These are phyloP conservation scores for Halcyon smyrnensis DNA, from an alignment of 2,797 vertebrate genomes.

Conservation along the genomic window DNA sequence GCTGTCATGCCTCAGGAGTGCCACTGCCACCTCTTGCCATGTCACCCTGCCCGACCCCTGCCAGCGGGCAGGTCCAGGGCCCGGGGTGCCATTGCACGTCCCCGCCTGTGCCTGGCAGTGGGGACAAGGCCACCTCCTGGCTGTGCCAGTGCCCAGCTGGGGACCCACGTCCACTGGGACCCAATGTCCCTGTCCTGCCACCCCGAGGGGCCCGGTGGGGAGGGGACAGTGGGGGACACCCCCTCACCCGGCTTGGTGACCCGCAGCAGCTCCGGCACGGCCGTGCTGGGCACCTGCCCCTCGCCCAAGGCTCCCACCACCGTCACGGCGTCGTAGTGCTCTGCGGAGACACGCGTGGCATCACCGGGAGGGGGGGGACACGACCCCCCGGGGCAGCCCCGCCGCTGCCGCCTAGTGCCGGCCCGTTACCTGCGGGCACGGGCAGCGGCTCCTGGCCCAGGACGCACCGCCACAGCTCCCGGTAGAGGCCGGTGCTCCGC, in stretches of 20 bases:
- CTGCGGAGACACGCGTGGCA: slow-evolving; percentile 41
- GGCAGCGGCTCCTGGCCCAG: slow-evolving; percentile 85
- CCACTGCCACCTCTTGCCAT: neutral
- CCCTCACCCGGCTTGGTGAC: slow-evolving; percentile 18
- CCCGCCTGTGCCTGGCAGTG: neutral
- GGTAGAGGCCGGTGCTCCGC: slow-evolving; percentile 80
- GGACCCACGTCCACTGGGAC: neutral
- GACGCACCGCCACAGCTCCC: slow-evolving; percentile 78
- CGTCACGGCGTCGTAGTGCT: slow-evolving; percentile 84
- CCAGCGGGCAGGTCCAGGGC: neutral
- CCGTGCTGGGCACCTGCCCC: slow-evolving; percentile 81
- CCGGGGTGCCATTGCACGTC: rapidly evolving
- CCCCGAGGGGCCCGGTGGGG: rapidly evolving
- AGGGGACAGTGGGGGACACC: neutral
- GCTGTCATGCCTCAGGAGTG: neutral
- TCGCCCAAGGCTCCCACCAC: slow-evolving; percentile 85
- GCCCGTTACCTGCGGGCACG: slow-evolving; percentile 78
- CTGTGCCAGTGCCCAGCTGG: neutral
- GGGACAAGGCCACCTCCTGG: neutral
- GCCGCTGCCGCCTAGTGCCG: neutral
- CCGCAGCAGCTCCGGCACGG: slow-evolving; percentile 82
- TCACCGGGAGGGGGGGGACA: neutral
- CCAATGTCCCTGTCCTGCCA: neutral
- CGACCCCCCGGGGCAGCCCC: too few relatives aligned
- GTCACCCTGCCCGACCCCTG: neutral